phyloP scores from a whole-genome alignment of 2,113 vertebrate genomes.

The Eptatretus burgeri region DNA sequence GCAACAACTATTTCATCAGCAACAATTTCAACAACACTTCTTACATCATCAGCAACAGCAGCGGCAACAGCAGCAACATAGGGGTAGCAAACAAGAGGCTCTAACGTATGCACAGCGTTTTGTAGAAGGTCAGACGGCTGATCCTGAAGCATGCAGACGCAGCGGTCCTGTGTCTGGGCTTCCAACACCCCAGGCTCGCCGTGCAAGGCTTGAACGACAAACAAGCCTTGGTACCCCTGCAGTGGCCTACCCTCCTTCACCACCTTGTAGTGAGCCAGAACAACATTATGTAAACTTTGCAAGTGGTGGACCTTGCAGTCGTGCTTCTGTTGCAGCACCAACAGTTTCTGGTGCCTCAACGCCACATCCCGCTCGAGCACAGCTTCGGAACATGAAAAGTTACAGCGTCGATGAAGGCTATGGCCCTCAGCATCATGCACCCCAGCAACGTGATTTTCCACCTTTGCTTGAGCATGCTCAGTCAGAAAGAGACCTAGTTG shows the following conservation, averaged over 20 bases:
- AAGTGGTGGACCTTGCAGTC: neutral
- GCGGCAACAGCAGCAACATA: constrained; percentile 1
- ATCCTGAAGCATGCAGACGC: too few species aligned
- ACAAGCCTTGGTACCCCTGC: neutral
- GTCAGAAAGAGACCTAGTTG: constrained; percentile 3
- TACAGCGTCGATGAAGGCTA: constrained; percentile 1
- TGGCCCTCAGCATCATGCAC: constrained; percentile 5
- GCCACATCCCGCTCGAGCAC: neutral
- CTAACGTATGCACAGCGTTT: neutral
- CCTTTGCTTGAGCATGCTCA: neutral
- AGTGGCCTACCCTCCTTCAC: constrained; percentile 1
- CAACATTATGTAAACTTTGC: constrained; percentile 4
- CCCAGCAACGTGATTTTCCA: neutral
- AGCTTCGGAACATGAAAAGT: neutral
- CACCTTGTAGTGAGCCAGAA: constrained; percentile 5
- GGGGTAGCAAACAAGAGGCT: constrained; percentile 1
- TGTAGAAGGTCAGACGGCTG: too few species aligned
- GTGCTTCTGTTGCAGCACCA: too few species aligned
- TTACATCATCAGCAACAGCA: neutral
- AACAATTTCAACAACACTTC: neutral
- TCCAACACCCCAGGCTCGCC: too few species aligned
- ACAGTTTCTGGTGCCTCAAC: too few species aligned
- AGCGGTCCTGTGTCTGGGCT: too few species aligned
- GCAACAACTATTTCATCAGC: constrained; percentile 3
- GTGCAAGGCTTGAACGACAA: neutral